These are phyloP conservation scores for Falco cherrug DNA, from an alignment of 2,797 vertebrate genomes.

Conservation along the genomic window DNA sequence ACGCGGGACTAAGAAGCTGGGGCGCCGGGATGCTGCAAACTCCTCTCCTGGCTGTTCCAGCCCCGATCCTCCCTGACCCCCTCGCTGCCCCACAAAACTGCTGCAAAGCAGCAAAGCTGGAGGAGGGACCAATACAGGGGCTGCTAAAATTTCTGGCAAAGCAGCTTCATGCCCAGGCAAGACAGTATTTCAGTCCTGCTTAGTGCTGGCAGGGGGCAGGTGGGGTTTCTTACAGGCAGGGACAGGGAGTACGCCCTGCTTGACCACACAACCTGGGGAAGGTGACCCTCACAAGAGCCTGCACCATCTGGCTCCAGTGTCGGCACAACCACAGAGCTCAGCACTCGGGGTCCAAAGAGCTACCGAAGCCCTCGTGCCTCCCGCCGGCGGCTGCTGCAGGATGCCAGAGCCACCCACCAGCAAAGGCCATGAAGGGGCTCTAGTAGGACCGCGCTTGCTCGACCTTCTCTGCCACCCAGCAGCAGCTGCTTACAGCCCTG, in stretches of 20 bases:
- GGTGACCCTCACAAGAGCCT: not conserved
- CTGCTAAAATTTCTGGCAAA: too few relatives aligned
- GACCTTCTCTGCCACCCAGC: not conserved
- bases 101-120: too few relatives aligned
- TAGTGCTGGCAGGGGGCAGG: not conserved
- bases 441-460: not conserved
- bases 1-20: too few relatives aligned
- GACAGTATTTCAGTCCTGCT: not conserved
- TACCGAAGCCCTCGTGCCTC: accelerated
- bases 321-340: not conserved
- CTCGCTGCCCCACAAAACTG: too few relatives aligned
- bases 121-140: too few relatives aligned
- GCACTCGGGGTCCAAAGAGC: not conserved
- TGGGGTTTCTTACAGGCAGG: not conserved
- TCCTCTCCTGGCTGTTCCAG: too few relatives aligned
- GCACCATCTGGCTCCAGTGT: accelerated
- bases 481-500: not conserved
- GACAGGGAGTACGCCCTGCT: not conserved
- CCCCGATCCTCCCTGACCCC: too few relatives aligned
- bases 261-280: not conserved
- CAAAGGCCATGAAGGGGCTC: too few relatives aligned
- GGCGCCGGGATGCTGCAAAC: too few relatives aligned
- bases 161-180: not conserved
- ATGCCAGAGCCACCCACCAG: not conserved
- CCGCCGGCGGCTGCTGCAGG: accelerated